Base-by-base conservation (phyloP, 2,113 vertebrate genomes). In the Abramis brama region DNA sequence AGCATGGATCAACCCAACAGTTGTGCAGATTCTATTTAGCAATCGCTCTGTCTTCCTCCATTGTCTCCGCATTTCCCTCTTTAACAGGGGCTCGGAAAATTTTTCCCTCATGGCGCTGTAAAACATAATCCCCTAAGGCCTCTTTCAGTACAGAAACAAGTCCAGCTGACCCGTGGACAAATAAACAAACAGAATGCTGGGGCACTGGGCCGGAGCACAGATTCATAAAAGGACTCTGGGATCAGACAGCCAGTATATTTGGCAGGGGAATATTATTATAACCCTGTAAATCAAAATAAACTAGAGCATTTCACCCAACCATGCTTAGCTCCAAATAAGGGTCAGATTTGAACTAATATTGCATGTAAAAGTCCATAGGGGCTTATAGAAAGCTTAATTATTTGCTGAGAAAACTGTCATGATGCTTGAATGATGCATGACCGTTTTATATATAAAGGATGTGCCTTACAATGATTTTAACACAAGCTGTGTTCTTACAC, bases 171-270 rank as follows among this genome's bases (percentile, higher is more conserved):
- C 79, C 70, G 3, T 21, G 62, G 85, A 82, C 82, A 87, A 84
- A 87, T 85, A 89, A 89, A 87, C 85, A 89, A 89, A 87, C 82
- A 89, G 62, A 87, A 83, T 82, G 68, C 73, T 78, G n/a, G 80
- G 73, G 82, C 43, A 62, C 39, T 47, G 21, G 74, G 79, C 85
- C 17, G 17, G 78, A 85, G 43, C 62, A 6, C 68, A 82, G 25
- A 86, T 86, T 84, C 79, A 68, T 81, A 80, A 82, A 81, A 70
- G 33, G 73, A 87, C 60, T 62, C 81, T 55, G 82, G 70, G 85
- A 88, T 85, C 82, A 88, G 79, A 74, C 77, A 82, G 39, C 47
- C 17, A 82, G 68, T 86, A 84, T 86, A 88, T 88, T 88, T 88
- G 83, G 81, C 75, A 79, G 74, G 66, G 3, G 77, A 86, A 76